Conservation (phyloP, 2,797 vertebrate species). For the Sphenopsis melanotis region DNA sequence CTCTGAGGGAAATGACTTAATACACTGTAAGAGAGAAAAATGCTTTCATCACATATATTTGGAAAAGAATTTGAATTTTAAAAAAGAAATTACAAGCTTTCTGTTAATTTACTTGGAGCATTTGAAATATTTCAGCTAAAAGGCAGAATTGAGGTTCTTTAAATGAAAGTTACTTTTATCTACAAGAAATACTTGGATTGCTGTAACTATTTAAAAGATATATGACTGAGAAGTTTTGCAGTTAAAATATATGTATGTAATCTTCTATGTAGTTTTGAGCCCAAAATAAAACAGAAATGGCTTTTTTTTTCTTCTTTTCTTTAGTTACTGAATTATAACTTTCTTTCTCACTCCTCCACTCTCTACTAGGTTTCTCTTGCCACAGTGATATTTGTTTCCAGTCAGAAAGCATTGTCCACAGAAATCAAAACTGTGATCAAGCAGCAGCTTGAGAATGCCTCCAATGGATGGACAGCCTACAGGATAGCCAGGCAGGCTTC, state of each 20-base stretch:
- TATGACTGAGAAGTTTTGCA: neutral
- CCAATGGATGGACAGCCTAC: conserved; percentile 97
- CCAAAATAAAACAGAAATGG: neutral
- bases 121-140: neutral
- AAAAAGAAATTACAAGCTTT: neutral
- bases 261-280: neutral
- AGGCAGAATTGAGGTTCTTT: neutral
- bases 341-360: neutral
- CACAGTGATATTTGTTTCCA: conserved; percentile 96
- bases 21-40: neutral
- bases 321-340: neutral
- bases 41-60: neutral
- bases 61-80: neutral
- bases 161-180: neutral
- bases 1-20: neutral
- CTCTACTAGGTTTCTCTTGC: conserved; percentile 89
- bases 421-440: conserved; percentile 94
- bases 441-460: conserved; percentile 91
- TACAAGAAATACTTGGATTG: neutral
- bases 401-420: conserved; percentile 89
- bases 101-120: neutral
- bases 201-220: neutral
- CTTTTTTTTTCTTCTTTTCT: neutral
- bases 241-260: neutral
- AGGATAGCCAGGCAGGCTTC: conserved; percentile 96